Evolutionary conservation across 2,888 invertebrate genomes (phyloP), one percentile per base, ranked within the genome.

Genomic region (Seira musarum): DNA sequence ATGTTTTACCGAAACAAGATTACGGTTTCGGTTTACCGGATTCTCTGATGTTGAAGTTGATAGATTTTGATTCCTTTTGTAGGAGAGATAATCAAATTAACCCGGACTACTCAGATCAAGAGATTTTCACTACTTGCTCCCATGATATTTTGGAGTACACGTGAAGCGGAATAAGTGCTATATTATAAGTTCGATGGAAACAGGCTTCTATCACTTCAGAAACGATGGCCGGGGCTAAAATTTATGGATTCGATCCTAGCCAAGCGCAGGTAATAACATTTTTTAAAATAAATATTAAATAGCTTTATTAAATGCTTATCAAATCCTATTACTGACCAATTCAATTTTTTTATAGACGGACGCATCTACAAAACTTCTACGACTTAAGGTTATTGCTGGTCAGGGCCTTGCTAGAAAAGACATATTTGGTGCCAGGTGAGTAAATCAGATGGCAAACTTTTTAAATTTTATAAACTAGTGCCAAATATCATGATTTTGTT

Each of bases 331-430:
- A 8, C 40, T 8, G 5, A 13, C 13, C 40, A 40, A 8, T 40
- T 40, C 40, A 21, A 65, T 49, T 57, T 40, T 40, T 40, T 40
- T 40, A n/a, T 85, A 88, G 88, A 83, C 87, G 81, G 88, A 88
- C 89, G 94, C 95, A 89, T 92, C 93, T 86, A 94, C 94, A 88
- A 94, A 92, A 90, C 92, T 95, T 89, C 91, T 97, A 89, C 93
- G 96, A 87, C 91, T 98, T 89, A 93, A 93, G 90, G 93, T 98
- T 83, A 91, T 96, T 85, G 93, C 94, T 87, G 97, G 96, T 40
- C 94, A 94, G 89, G 94, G 96, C 87, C 91, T 99, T 88, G 98
- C 98, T 76, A 98, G 98, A 90, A 99, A 99, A 90, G 99, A 99
- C 90, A 98, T 99, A 88, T 99, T 99, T 91, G 99, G 99, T 88